Evolutionary conservation across 2,888 invertebrate genomes (phyloP).

Genomic region (Ectobius pallidus): DNA sequence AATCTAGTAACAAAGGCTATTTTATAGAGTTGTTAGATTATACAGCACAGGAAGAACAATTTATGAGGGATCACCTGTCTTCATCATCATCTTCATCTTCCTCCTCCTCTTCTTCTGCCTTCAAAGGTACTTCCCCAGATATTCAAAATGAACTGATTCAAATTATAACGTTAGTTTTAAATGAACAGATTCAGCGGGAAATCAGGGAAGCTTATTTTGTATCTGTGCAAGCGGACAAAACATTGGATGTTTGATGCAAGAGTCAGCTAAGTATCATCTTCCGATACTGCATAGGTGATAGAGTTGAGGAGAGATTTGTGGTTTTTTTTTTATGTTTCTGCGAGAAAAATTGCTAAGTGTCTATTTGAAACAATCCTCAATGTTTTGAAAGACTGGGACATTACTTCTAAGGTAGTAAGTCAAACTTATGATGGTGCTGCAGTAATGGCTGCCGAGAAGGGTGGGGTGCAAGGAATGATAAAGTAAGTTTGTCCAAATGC

Average conservation of each 20-base stretch:
- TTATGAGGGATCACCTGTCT: not conserved
- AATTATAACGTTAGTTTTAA: not conserved
- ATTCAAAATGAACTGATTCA: not conserved
- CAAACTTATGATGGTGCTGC: not conserved
- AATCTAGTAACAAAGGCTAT: too few relatives aligned
- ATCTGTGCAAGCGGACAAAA: conserved; percentile 2
- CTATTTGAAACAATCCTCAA: not conserved
- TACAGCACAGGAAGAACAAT: not conserved
- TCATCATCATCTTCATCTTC: not conserved
- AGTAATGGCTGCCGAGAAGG: not conserved
- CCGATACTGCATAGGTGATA: not conserved
- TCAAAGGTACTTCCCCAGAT: not conserved
- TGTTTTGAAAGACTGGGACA: not conserved
- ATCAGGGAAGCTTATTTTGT: not conserved
- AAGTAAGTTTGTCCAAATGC: too few relatives aligned
- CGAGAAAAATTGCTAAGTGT: not conserved
- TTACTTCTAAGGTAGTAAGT: not conserved
- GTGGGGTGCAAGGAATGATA: not conserved
- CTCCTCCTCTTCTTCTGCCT: too few relatives aligned
- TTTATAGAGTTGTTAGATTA: too few relatives aligned
- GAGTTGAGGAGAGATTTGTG: not conserved
- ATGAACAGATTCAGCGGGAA: not conserved
- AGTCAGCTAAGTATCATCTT: not conserved
- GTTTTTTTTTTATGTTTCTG: not conserved
- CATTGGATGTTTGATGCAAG: not conserved